phyloP scores from a whole-genome alignment of 2,888 invertebrate species.

The Coelopa pilipes region DNA sequence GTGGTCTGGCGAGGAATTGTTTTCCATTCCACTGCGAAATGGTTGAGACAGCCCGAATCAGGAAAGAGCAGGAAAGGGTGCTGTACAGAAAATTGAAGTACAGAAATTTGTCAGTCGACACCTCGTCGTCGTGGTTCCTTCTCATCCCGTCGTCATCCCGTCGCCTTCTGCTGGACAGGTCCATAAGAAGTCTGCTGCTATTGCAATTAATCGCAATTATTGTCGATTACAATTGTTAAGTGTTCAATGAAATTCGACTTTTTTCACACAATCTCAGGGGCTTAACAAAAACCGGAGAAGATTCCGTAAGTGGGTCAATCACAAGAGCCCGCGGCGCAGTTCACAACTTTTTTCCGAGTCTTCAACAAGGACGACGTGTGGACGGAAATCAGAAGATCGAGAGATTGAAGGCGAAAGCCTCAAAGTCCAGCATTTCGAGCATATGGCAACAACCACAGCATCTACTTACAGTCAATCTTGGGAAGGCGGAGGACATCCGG shows the following conservation, averaged over 20 bases:
- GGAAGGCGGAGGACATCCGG: neutral
- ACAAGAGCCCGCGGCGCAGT: slow-evolving; percentile 14
- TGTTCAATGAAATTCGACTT: slow-evolving; percentile 27
- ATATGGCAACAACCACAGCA: neutral
- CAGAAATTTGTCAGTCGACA: no score
- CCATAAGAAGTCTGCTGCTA: slow-evolving; percentile 26
- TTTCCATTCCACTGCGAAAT: neutral
- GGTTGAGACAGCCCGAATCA: neutral
- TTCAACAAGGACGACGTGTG: neutral
- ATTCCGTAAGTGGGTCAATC: slow-evolving; percentile 25
- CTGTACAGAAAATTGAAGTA: neutral
- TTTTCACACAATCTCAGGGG: neutral
- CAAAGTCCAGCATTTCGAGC: neutral
- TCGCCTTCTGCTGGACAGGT: neutral
- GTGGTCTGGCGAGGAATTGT: neutral
- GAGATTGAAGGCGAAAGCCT: neutral
- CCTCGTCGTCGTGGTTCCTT: no score
- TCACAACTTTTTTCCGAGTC: slow-evolving; percentile 11
- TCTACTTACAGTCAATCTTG: neutral
- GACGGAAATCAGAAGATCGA: neutral
- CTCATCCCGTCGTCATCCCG: no score
- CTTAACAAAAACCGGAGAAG: neutral
- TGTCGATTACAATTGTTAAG: slow-evolving; percentile 23
- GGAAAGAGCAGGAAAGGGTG: neutral
- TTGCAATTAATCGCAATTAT: slow-evolving; percentile 28